A percentile compares a stretch with the other conserved stretches of the same genome.
Conservation (phyloP, 64 coral and sea anemone genomes). For the Catalaphyllia jardinei region DNA sequence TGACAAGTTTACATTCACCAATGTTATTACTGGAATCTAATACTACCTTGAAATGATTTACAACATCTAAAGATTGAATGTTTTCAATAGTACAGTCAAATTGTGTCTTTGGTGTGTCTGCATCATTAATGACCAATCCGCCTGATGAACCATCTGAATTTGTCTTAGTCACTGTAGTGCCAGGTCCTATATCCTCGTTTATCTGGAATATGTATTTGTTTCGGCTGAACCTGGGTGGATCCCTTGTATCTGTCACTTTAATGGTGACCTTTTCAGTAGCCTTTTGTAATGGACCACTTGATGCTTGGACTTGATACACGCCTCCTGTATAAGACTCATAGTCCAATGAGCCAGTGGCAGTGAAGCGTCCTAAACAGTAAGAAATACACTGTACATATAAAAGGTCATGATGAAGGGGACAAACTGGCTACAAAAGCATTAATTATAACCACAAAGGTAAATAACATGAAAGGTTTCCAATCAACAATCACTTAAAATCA, state of each 20-base stretch:
- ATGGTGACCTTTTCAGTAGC: conserved; percentile 24
- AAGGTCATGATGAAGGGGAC: too few relatives aligned
- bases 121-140: conserved; percentile 33
- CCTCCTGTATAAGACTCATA: conserved; percentile 39
- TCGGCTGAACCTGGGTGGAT: conserved; percentile 35
- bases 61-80: not conserved
- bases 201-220: not conserved
- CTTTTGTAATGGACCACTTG: conserved; percentile 30
- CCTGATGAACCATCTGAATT: conserved; percentile 3
- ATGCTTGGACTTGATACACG: conserved; percentile 49
- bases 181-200: not conserved
- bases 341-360: conserved; percentile 45
- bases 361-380: conserved; percentile 36
- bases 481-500: too few relatives aligned
- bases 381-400: not conserved
- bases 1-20: conserved; percentile 25
- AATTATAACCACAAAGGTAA: too few relatives aligned
- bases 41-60: conserved; percentile 20
- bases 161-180: not conserved
- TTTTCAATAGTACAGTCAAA: conserved; percentile 64
- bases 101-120: conserved; percentile 6
- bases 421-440: too few relatives aligned
- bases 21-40: not conserved
- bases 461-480: too few relatives aligned
- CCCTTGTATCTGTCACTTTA: conserved; percentile 25